These are phyloP conservation scores for Acropternis orthonyx DNA, from an alignment of 2,797 vertebrate genomes.

Conservation along the genomic window DNA sequence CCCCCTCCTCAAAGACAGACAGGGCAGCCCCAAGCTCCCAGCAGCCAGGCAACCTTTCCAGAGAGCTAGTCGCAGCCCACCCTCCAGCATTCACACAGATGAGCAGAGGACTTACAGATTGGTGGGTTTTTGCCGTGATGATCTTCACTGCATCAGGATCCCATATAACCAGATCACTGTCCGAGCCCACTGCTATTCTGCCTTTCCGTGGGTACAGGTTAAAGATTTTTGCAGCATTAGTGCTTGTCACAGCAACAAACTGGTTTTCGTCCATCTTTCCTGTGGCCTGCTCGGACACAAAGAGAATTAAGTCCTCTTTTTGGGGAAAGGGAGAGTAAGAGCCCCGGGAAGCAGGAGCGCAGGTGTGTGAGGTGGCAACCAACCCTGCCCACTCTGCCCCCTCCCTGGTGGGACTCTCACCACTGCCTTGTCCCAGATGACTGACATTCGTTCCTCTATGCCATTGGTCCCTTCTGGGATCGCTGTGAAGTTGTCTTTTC, in stretches of 20 bases:
- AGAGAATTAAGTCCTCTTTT: not conserved
- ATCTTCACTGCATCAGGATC: conserved; percentile 92
- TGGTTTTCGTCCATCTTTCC: conserved; percentile 99
- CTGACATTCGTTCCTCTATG: conserved; percentile 92
- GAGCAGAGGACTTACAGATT: conserved; percentile 82
- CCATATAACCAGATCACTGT: conserved; percentile 96
- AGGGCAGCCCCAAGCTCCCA: not conserved
- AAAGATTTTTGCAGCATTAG: conserved; percentile 97
- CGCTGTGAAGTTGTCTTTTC: conserved; percentile 96
- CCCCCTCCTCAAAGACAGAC: not conserved
- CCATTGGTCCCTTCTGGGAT: conserved; percentile 97
- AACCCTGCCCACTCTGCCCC: not conserved
- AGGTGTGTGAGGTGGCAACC: not conserved
- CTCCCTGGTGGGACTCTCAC: conserved; percentile 71
- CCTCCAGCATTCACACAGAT: not conserved
- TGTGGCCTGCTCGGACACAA: conserved; percentile 81
- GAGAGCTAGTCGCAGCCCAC: fast-evolving
- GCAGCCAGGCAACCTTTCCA: not conserved
- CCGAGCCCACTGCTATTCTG: conserved; percentile 92
- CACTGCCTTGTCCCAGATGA: conserved; percentile 99
- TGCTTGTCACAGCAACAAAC: conserved; percentile 97
- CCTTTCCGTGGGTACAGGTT: conserved; percentile 97
- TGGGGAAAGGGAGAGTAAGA: not conserved
- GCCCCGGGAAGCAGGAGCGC: not conserved
- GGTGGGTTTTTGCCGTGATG: conserved; percentile 93